Base-by-base conservation (phyloP, 2,113 vertebrate genomes). In the Hassar affinis region DNA sequence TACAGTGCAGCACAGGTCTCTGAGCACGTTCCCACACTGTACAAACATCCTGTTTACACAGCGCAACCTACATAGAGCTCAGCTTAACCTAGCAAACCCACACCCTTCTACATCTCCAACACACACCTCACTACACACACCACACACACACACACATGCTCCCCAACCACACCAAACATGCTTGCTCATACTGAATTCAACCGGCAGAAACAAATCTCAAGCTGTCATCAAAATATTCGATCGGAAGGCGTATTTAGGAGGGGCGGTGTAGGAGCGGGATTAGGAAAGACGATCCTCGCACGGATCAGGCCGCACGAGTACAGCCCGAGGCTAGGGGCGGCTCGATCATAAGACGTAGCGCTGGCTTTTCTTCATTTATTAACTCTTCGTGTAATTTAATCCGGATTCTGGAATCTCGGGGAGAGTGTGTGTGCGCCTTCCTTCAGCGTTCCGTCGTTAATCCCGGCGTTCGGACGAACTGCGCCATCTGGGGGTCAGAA, bases 1-100 rank as follows among this genome's bases (percentile, higher is more conserved):
- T 82, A 86, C 85, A 86, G 80, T 64, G 80, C 64, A 42, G 80
- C 47, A 38, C 74, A 72, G 75, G 49, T 33, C 80, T 78, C 33
- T 33, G 51, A 85, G 80, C 75, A 30, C 72, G 59, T 52, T 84
- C 30, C 64, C 80, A 76, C 82, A 87, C 86, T 87, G 80, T 82
- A 87, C 86, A 87, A 84, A 84, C 86, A 87, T 87, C 86, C 86
- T 87, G 86, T 87, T 87, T 87, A 87, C 83, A 27, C 56, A 82
- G 76, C 38, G 14, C 79, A 84, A 78, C 79, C 79, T 84, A 84
- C 82, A 84, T 71, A 57, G 51, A 72, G 66, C 80, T 54, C 33
- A 38, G 30, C 45, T 42, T 52, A 27, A 56, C 56, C 64, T 78
- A 47, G 18, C 79, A 74, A 78, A 84, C 86, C 54, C 72, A 81